Percentiles rank a stretch among this genome's conserved stretches.
Evolutionary conservation across 2,797 vertebrate genomes (phyloP).

Genomic region (Acestrorhynchus altus): DNA sequence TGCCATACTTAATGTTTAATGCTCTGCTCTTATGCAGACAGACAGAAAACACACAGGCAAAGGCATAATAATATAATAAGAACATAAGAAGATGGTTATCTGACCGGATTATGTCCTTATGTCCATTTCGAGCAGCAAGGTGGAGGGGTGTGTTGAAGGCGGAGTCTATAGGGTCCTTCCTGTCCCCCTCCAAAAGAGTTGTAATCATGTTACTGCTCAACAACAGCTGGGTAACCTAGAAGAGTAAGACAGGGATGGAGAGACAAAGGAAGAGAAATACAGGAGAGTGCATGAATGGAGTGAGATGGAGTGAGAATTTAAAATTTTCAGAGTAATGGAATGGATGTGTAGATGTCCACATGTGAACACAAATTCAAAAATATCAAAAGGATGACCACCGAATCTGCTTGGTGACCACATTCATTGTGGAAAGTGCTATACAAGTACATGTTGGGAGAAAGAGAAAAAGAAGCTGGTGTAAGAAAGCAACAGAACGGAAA

Average conservation of each 20-base stretch:
- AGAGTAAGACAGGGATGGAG: neutral
- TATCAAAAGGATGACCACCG: too few relatives aligned
- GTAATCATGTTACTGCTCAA: conserved; percentile 93
- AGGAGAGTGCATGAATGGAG: neutral
- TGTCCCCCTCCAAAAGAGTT: conserved; percentile 89
- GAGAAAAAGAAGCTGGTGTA: neutral
- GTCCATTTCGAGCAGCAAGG: conserved; percentile 92
- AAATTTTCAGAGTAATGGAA: too few relatives aligned
- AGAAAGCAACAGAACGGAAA: neutral
- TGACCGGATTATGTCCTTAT: conserved; percentile 91
- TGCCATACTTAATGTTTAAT: neutral
- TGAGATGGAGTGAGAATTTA: neutral
- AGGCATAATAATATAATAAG: too few relatives aligned
- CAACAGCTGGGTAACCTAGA: conserved; percentile 88
- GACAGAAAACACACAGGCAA: neutral
- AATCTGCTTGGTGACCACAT: too few relatives aligned
- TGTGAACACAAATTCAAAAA: too few relatives aligned
- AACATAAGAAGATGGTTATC: neutral
- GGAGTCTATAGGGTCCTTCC: conserved; percentile 87
- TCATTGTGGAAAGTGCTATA: too few relatives aligned
- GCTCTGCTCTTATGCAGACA: neutral
- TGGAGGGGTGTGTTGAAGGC: conserved; percentile 92
- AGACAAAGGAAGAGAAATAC: neutral
- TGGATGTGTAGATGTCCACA: too few relatives aligned
- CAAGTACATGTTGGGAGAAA: too few relatives aligned